Conservation (phyloP, 2,888 invertebrate species). For the Antheraea assamensis region DNA sequence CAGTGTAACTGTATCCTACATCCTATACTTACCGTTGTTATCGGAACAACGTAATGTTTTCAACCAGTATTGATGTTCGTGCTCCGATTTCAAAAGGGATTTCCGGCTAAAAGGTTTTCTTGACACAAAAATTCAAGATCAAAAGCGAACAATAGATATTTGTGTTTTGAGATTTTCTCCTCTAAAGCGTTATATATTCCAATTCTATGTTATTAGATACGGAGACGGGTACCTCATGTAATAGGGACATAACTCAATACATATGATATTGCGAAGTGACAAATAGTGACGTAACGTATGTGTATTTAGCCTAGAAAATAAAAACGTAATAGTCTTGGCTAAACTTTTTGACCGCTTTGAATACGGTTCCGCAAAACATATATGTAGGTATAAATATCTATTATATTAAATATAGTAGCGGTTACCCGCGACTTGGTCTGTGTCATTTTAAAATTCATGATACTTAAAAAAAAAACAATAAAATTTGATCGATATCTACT, state of each 20-base stretch:
- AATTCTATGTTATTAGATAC: not conserved
- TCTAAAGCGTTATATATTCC: not conserved
- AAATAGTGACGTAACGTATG: too few relatives aligned
- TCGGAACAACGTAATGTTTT: not conserved
- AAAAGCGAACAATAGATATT: constrained; percentile 22
- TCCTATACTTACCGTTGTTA: not conserved
- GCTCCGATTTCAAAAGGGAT: constrained; percentile 10
- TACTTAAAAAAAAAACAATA: too few relatives aligned
- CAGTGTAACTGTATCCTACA: not conserved
- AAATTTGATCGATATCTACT: too few relatives aligned
- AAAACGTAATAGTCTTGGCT: too few relatives aligned
- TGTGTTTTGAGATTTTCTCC: not conserved
- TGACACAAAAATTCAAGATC: constrained; percentile 23
- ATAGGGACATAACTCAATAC: not conserved
- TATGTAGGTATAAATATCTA: too few relatives aligned
- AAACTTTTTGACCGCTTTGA: too few relatives aligned
- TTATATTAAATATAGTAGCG: too few relatives aligned
- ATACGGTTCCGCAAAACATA: too few relatives aligned
- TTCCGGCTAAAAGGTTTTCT: constrained; percentile 3
- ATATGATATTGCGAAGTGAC: not conserved
- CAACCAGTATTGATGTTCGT: not conserved
- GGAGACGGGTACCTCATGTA: not conserved
- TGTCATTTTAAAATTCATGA: too few relatives aligned
- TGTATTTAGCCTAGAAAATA: too few relatives aligned
- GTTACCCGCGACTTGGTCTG: too few relatives aligned